Evolutionary conservation across 2,113 vertebrate genomes (phyloP), one percentile per base, ranked within the genome.

Genomic region (Ellobius talpinus): DNA sequence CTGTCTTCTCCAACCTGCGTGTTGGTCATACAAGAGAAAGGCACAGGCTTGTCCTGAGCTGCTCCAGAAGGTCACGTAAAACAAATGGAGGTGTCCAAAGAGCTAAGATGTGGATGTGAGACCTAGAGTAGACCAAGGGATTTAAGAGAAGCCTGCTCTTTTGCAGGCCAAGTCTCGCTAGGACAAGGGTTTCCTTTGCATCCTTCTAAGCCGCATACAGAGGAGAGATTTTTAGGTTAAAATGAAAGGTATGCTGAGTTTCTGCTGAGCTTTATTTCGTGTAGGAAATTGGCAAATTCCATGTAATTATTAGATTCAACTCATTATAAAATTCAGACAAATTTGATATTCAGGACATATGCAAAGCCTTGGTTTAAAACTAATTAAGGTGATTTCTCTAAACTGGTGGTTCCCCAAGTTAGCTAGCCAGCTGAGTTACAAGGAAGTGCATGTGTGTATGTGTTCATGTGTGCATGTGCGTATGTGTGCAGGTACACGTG

Each of bases 131-230:
- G 39, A 61, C 26, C 1, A 50, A 58, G 23, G 55, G 36, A 61
- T 61, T 82, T 61, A 82, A 39, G 52, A 61, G 79, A 61, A 39
- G 36, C 12, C n/a, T 63, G 31, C 6, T 39, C 16, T 29, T 61
- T 3, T 5, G n/a, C 24, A 17, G n/a, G n/a, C 58, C 3, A 1
- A 63, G n/a, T n/a, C 55, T 42, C 0, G 1, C 23, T 84, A 24
- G 36, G 24, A n/a, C 55, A 63, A 26, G 3, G 16, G 5, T 84
- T 61, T 42, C n/a, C 24, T 84, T 42, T 42, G 61, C 13, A 63
- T 10, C 55, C 29, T 17, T 63, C n/a, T 84, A 42, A 7, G 55
- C 26, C 17, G 23, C 23, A 39, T 39, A 61, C 11, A 55, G 33
- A 39, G n/a, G 79, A 24, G 21, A 61, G 19, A 82, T 82, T 39